Conservation (phyloP, 2,888 invertebrate species). For the Tubulanus polymorphus region DNA sequence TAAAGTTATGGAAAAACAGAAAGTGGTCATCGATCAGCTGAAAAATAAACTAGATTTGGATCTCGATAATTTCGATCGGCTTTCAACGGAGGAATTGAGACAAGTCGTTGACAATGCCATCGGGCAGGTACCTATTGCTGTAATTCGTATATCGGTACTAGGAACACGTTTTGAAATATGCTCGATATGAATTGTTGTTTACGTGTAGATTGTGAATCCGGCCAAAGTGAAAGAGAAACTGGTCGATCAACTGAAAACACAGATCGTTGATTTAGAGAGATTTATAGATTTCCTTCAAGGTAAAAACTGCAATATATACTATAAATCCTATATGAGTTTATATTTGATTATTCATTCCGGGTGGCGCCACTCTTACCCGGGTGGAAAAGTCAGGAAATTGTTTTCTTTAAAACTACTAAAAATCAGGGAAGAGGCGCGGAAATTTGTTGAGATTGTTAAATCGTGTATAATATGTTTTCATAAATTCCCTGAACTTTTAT, state of each 20-base stretch:
- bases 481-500: no score
- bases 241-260: slow-evolving; percentile 90
- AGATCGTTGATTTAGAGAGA: slow-evolving; percentile 93
- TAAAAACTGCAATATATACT: slow-evolving; percentile 21
- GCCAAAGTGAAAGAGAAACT: slow-evolving; percentile 94
- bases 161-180: no score
- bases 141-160: no score
- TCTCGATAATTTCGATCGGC: slow-evolving; percentile 44
- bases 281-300: slow-evolving; percentile 94
- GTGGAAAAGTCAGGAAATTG: no score
- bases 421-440: no score
- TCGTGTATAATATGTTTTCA: no score
- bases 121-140: slow-evolving; percentile 45
- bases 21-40: slow-evolving; percentile 67
- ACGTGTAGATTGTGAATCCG: slow-evolving; percentile 75
- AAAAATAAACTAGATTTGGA: slow-evolving; percentile 50
- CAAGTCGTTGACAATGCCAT: slow-evolving; percentile 51
- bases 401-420: no score
- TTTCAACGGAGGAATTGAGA: slow-evolving; percentile 48
- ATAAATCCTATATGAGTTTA: no score
- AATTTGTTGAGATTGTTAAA: no score
- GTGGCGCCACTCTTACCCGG: no score
- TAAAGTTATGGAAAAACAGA: slow-evolving; percentile 80
- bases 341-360: no score
- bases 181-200: not conserved